phyloP scores from a whole-genome alignment of 2,797 vertebrate species.

The Ciconia nigra region DNA sequence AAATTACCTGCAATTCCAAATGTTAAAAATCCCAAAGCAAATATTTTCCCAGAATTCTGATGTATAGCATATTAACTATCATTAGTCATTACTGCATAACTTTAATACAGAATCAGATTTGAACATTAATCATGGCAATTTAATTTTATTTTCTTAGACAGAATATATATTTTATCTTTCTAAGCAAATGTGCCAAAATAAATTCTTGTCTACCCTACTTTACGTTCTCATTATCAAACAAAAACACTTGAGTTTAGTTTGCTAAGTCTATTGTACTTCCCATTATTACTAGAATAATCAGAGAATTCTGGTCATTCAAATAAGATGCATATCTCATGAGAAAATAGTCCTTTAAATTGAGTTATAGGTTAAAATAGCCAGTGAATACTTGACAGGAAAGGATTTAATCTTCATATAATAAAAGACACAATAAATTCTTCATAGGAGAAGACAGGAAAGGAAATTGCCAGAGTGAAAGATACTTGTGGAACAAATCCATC shows the following conservation, averaged over 20 bases:
- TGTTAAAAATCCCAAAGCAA: background rate
- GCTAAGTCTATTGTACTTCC: background rate
- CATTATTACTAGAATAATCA: background rate
- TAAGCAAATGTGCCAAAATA: constrained; percentile 23
- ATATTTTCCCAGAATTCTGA: constrained; percentile 10
- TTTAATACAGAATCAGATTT: background rate
- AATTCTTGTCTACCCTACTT: background rate
- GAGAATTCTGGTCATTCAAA: background rate
- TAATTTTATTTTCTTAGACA: constrained; percentile 20
- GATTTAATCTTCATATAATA: background rate
- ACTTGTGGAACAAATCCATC: background rate
- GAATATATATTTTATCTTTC: background rate
- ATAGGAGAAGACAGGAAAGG: background rate
- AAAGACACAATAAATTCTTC: background rate
- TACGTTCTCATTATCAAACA: background rate
- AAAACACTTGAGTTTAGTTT: background rate
- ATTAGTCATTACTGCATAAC: background rate
- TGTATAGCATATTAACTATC: background rate
- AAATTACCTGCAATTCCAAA: background rate
- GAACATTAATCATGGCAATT: constrained; percentile 10
- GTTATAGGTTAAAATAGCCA: background rate
- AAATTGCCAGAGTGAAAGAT: background rate
- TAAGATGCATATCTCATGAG: constrained; percentile 39
- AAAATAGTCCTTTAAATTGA: background rate
- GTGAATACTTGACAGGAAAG: background rate